Evolutionary conservation across 2,797 vertebrate genomes (phyloP).

Genomic region (Thripadectes ignobilis): DNA sequence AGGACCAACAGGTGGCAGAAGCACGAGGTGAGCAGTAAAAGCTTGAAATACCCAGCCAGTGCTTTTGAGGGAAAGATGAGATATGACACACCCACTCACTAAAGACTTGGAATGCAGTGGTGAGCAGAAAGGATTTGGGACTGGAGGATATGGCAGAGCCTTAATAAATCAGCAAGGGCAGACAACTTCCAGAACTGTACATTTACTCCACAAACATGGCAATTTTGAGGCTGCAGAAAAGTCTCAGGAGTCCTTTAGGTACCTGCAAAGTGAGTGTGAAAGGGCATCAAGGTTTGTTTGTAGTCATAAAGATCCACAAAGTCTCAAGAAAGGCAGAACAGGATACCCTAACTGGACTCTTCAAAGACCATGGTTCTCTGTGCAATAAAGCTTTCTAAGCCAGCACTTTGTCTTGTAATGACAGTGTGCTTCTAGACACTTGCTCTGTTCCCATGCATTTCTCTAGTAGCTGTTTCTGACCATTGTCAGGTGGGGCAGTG

Average conservation of each 20-base stretch:
- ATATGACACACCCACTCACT: background rate
- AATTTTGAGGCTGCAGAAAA: background rate
- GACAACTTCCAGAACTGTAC: background rate
- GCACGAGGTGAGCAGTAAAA: background rate
- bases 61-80: background rate
- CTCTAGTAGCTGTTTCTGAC: background rate
- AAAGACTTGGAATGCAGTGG: background rate
- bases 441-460: rapidly evolving
- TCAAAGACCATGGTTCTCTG: background rate
- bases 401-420: background rate
- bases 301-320: background rate
- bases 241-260: background rate
- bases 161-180: background rate
- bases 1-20: background rate
- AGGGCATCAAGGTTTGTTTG: background rate
- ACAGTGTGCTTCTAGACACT: background rate
- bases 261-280: background rate
- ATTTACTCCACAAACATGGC: background rate
- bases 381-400: background rate
- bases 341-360: background rate
- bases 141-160: background rate
- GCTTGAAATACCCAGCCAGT: background rate
- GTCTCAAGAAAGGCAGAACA: background rate
- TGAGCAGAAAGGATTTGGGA: background rate
- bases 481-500: background rate